These are phyloP conservation scores for Phylloscopus collybita DNA, from an alignment of 2,797 vertebrate genomes.

Conservation along the genomic window DNA sequence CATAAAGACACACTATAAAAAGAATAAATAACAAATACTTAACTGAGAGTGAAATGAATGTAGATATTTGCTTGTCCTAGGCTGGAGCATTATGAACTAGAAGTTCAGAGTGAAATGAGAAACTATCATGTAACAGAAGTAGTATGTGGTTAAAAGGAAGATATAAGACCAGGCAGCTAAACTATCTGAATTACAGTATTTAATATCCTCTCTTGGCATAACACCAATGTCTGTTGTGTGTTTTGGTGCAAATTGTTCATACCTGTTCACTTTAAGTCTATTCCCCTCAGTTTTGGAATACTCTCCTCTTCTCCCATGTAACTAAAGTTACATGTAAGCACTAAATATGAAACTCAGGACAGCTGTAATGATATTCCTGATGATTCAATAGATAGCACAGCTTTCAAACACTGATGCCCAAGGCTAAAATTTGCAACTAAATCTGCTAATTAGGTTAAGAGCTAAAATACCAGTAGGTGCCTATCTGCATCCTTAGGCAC, in stretches of 20 bases:
- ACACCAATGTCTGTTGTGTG: neutral
- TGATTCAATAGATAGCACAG: neutral
- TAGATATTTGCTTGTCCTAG: neutral
- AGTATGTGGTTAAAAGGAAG: neutral
- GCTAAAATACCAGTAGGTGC: slow-evolving; percentile 28
- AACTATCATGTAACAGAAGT: neutral
- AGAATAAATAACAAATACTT: neutral
- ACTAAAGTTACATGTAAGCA: neutral
- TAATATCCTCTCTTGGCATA: neutral
- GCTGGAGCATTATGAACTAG: neutral
- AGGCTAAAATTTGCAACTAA: slow-evolving; percentile 45
- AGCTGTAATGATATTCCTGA: neutral
- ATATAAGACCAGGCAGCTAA: neutral
- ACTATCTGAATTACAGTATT: neutral
- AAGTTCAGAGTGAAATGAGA: neutral
- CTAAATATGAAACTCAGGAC: neutral
- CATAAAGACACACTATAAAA: neutral
- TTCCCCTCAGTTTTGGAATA: neutral
- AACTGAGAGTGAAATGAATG: neutral
- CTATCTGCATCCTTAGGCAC: slow-evolving; percentile 1
- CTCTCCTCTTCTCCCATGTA: neutral
- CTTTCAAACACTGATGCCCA: slow-evolving; percentile 28
- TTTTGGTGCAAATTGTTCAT: slow-evolving; percentile 3
- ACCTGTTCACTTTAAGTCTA: neutral
- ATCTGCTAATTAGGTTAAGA: slow-evolving; percentile 38